Evolutionary conservation across 2,113 vertebrate genomes (phyloP), one percentile per base, ranked within the genome.

Genomic region (Leptodactylus fuscus): DNA sequence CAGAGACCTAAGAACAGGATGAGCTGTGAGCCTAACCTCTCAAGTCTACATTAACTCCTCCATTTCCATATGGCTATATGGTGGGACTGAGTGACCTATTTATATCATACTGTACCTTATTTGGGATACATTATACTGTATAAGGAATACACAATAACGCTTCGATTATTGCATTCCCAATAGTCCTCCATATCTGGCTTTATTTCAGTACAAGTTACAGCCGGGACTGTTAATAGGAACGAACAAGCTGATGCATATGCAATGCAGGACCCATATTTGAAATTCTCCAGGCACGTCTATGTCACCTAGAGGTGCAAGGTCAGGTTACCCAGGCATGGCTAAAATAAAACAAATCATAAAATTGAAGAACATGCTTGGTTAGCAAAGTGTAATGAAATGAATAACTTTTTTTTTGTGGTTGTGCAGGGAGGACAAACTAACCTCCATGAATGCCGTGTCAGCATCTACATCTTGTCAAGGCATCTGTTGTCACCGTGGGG

Each of bases 331-430:
- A 73, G 20, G n/a, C 70, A 73, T 41, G 22, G 38, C 38, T 73
- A 73, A 73, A 73, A 73, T 44, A 46, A 73, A 73, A 46, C 22
- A 46, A 73, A 46, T 73, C 70, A 46, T 73, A 44, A n/a, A 73
- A 73, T 46, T 73, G n/a, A 73, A 73, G 70, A 75, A 46, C 65
- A 69, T 69, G 65, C 32, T 69, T 69, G 65, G 32, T 38, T 69
- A 69, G 65, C 65, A 69, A 69, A 38, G 12, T 69, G 65, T 22
- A 69, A 69, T 69, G 65, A 38, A 38, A 69, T 69, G 34, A 69
- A 69, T 20, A 69, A 20, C 65, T 69, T 38, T 69, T 69, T 32
- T 1, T 32, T 34, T 65, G 11, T 34, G 16, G 32, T 34, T 7
- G 27, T 22, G 32, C 18, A 22, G 9, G 18, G 5, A 69, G 32